Percentiles rank a stretch among this genome's conserved stretches.
phyloP scores from a whole-genome alignment of 1,140 invertebrate genomes.

The Drosophila bifasciata region DNA sequence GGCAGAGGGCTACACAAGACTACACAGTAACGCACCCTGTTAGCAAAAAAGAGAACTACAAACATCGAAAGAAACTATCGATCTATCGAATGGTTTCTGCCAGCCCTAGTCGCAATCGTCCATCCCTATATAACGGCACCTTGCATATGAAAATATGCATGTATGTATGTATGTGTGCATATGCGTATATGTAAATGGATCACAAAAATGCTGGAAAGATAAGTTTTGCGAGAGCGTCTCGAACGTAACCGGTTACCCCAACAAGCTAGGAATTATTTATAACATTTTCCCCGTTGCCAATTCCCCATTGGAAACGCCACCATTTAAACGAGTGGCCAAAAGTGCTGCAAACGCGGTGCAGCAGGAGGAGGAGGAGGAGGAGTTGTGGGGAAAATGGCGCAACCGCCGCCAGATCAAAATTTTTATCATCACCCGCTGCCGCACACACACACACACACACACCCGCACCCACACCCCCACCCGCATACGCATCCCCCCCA shows the following conservation, averaged over 20 bases:
- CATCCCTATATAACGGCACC: conserved; percentile 56
- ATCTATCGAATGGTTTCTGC: too few species aligned
- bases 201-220: conserved; percentile 73
- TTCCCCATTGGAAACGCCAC: too few species aligned
- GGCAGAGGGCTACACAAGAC: too few species aligned
- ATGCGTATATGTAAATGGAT: conserved; percentile 40
- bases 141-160: conserved; percentile 33
- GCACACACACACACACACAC: conserved; percentile 69
- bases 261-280: neutral
- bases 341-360: conserved; percentile 23
- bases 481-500: conserved; percentile 47
- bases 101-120: neutral
- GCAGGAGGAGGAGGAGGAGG: conserved; percentile 12
- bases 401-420: conserved; percentile 79
- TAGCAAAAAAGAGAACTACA: too few species aligned
- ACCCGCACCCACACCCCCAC: conserved; percentile 54
- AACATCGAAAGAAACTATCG: too few species aligned
- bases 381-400: conserved; percentile 74
- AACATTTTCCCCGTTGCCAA: conserved; percentile 3
- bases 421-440: conserved; percentile 73
- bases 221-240: conserved; percentile 47
- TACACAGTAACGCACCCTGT: too few species aligned
- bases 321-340: conserved; percentile 15
- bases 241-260: conserved; percentile 71
- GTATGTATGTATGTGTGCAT: too few species aligned